A percentile compares a stretch with the other conserved stretches of the same genome.
Evolutionary conservation across 2,113 vertebrate genomes (phyloP).

Genomic region (Trematocara nigrifrons): DNA sequence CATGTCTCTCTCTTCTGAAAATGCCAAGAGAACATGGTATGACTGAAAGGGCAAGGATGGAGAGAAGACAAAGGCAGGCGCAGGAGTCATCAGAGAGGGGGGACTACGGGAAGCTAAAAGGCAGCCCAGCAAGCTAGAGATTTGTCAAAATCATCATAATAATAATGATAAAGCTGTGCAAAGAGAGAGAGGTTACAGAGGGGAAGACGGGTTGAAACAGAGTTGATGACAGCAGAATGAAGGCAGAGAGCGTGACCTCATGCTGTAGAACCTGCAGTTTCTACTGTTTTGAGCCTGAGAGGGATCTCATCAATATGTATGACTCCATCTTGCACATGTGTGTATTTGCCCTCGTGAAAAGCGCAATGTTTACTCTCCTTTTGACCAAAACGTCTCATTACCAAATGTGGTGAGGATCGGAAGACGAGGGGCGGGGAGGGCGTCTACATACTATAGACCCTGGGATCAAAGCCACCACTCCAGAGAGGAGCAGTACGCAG

Average conservation of each 20-base stretch:
- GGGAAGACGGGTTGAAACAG: background rate
- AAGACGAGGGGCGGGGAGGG: background rate
- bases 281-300: background rate
- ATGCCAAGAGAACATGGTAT: slow-evolving; percentile 8
- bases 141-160: background rate
- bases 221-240: background rate
- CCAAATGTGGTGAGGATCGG: background rate
- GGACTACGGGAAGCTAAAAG: background rate
- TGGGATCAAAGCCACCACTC: slow-evolving; percentile 40
- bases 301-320: slow-evolving; percentile 32
- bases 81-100: background rate
- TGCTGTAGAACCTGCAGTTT: background rate
- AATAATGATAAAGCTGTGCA: background rate
- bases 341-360: background rate
- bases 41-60: slow-evolving; percentile 13
- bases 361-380: background rate
- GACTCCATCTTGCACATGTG: background rate
- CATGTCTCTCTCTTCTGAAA: background rate
- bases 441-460: background rate
- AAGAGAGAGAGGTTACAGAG: background rate
- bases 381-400: slow-evolving; percentile 32
- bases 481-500: slow-evolving; percentile 15
- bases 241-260: background rate
- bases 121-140: background rate
- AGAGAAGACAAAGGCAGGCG: background rate